These are phyloP conservation scores for Sylvia borin DNA, from an alignment of 2,797 vertebrate species.

Conservation along the genomic window DNA sequence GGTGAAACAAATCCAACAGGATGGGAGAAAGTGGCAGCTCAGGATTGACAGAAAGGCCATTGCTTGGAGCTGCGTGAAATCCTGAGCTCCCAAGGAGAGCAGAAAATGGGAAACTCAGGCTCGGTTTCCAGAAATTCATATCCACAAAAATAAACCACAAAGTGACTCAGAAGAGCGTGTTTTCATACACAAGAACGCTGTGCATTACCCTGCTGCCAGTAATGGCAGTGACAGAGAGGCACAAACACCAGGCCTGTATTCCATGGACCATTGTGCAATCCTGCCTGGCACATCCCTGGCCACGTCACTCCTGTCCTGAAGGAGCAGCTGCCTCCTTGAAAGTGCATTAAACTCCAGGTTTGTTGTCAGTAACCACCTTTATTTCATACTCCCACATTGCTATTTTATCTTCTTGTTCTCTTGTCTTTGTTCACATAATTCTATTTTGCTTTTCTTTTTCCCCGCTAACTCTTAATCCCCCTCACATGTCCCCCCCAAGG, in stretches of 20 bases:
- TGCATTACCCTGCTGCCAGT: conserved; percentile 6
- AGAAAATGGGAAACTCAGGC: not conserved
- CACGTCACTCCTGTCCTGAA: not conserved
- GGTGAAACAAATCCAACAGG: not conserved
- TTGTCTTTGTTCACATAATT: not conserved
- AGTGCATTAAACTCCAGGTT: not conserved
- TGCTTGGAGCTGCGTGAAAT: not conserved
- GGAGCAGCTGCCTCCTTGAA: not conserved
- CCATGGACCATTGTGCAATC: not conserved
- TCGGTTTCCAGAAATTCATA: not conserved
- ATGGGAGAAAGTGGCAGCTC: not conserved
- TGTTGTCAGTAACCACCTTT: not conserved
- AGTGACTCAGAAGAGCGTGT: not conserved
- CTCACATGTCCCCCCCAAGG: not conserved
- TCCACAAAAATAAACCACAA: not conserved
- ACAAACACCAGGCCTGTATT: not conserved
- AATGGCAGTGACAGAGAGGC: not conserved
- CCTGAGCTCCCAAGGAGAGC: not conserved
- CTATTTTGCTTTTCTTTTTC: not conserved
- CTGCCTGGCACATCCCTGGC: not conserved
- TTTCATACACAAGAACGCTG: not conserved
- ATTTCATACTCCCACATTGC: not conserved
- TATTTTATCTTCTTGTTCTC: not conserved
- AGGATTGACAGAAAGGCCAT: not conserved
- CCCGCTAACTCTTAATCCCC: not conserved